Conservation (phyloP, 2,888 invertebrate genomes). For the Apomyelois bistriatella region DNA sequence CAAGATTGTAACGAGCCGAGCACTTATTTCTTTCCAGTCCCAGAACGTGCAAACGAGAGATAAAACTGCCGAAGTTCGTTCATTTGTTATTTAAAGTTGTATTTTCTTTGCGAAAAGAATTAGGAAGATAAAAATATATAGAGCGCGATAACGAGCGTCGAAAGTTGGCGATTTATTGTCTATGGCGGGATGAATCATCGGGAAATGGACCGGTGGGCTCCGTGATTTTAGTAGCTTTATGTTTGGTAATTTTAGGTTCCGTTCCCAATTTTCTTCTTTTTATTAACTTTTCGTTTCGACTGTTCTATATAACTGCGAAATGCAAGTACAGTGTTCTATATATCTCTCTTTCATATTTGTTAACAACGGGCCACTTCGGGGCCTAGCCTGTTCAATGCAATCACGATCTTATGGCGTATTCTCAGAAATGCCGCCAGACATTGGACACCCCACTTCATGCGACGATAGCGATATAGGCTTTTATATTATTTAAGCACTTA, state of each 20-base stretch:
- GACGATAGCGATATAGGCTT: too few species aligned
- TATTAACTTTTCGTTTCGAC: too few species aligned
- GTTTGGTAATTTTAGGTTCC: background rate
- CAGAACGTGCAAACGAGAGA: background rate
- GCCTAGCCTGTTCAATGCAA: too few species aligned
- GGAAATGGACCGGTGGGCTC: background rate
- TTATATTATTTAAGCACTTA: too few species aligned
- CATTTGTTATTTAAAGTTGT: constrained; percentile 1
- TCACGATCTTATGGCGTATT: too few species aligned
- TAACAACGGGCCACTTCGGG: too few species aligned
- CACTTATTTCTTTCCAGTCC: background rate
- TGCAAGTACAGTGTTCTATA: too few species aligned
- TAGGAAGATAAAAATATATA: background rate
- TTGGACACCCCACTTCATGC: too few species aligned
- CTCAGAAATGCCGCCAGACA: too few species aligned
- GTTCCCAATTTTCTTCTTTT: background rate
- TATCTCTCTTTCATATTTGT: too few species aligned
- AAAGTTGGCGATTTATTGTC: constrained; percentile 3
- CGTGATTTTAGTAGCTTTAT: background rate
- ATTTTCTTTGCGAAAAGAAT: constrained; percentile 2
- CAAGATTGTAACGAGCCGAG: background rate
- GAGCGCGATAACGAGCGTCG: background rate
- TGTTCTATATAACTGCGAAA: too few species aligned
- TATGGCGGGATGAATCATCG: background rate
- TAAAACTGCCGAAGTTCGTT: background rate